Evolutionary conservation across 2,113 vertebrate species (phyloP), one percentile per base, ranked within the genome.

Genomic region (Catharus bicknelli): DNA sequence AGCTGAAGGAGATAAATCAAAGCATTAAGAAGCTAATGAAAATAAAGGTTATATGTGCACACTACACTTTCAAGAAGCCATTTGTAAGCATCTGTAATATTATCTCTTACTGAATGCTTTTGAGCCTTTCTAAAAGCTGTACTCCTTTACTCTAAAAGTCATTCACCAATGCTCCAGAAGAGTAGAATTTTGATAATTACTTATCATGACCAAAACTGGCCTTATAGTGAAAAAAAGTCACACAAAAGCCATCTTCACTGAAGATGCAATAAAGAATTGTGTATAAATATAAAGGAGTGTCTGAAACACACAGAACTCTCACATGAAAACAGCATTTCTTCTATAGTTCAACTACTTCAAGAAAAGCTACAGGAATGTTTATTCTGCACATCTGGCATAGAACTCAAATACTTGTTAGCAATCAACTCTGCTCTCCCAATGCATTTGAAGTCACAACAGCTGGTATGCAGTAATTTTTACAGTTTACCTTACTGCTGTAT

Each of bases 11-110:
- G 40, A 89, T n/a, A 83, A 82, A 93, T 32, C 6, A 8, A 85
- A 89, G 59, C 53, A 89, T 66, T 87, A 73, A 70, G 89, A 90
- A 40, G 68, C 32, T 64, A 86, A 96, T 72, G 62, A 93, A 96
- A 95, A 93, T 85, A 73, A 94, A 92, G 55, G 51, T 88, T 87
- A 45, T 48, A 58, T 2, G 0, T 69, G 70, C 82, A 80, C 50
- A 80, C 34, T 54, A 62, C 19, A 36, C 40, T 85, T 92, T 83
- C 75, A 87, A 83, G 50, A 89, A 73, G 27, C 11, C 58, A 55
- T 70, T 76, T 77, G 17, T 68, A 90, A 85, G 78, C 38, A 92
- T 55, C 47, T 66, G 21, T 66, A 92, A 40, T 47, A 83, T 63
- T 48, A 92, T 11, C 13, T 55, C 51, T 69, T 51, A 85, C 36